phyloP scores from a whole-genome alignment of 2,113 vertebrate genomes.

The Puntigrus tetrazona region DNA sequence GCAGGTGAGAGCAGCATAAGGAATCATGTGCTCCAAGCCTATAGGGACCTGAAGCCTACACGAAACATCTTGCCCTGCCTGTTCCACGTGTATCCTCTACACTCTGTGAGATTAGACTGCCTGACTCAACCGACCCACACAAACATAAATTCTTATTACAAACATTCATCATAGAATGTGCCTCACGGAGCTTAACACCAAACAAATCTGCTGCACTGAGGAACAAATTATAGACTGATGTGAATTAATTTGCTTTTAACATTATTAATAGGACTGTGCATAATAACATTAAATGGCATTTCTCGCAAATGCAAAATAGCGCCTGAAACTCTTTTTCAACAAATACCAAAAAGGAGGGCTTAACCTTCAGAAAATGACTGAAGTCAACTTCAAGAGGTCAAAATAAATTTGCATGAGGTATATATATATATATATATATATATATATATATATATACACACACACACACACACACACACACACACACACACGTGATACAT shows the following conservation, averaged over 20 bases:
- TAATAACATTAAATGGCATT: slow-evolving; percentile 27
- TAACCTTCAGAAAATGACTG: slow-evolving; percentile 16
- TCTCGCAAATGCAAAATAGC: neutral
- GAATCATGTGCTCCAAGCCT: neutral
- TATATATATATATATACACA: too few species aligned
- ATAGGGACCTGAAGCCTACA: slow-evolving; percentile 28
- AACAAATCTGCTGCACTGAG: slow-evolving; percentile 11
- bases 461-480: too few species aligned
- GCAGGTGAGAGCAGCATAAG: slow-evolving; percentile 26
- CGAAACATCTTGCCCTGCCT: slow-evolving; percentile 9
- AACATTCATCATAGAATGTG: neutral
- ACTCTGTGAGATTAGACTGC: slow-evolving; percentile 2
- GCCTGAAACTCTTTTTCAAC: neutral
- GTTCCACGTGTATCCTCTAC: slow-evolving; percentile 7
- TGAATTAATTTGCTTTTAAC: slow-evolving; percentile 25
- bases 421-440: too few species aligned
- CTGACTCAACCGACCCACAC: neutral
- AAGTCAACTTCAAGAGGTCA: neutral
- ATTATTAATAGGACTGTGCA: slow-evolving; percentile 18
- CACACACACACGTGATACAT: too few species aligned
- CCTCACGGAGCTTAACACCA: slow-evolving; percentile 11
- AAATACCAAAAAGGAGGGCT: neutral
- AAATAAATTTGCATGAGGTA: neutral
- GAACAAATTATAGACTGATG: slow-evolving; percentile 33
- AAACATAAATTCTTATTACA: slow-evolving; percentile 26